Evolutionary conservation across 2,888 invertebrate species (phyloP).

Genomic region (Perizoma affinitatum): DNA sequence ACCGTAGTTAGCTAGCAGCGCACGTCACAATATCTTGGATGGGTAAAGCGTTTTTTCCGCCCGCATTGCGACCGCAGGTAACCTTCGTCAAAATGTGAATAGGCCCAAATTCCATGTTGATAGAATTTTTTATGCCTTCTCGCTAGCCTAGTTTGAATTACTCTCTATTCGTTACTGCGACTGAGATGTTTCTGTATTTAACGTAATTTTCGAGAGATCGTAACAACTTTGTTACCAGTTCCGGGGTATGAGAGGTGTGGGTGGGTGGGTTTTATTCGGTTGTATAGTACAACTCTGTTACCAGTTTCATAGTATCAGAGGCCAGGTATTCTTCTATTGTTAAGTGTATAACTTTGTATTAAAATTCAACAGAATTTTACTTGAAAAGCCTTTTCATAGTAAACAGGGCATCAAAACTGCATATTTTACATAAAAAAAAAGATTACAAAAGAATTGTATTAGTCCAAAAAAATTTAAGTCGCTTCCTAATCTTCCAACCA

Average conservation of each 20-base stretch:
- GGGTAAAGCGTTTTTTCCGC: slow-evolving; percentile 29
- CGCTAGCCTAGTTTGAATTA: slow-evolving; percentile 56
- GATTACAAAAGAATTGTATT: too few relatives aligned
- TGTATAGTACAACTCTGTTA: slow-evolving; percentile 5
- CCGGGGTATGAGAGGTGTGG: background rate
- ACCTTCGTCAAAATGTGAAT: slow-evolving; percentile 58
- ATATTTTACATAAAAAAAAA: too few relatives aligned
- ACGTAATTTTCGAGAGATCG: slow-evolving; percentile 16
- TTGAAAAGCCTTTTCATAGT: too few relatives aligned
- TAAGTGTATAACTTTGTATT: too few relatives aligned
- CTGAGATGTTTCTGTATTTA: slow-evolving; percentile 26
- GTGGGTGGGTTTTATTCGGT: background rate
- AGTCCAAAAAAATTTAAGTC: too few relatives aligned
- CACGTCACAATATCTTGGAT: too few relatives aligned
- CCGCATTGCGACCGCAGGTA: slow-evolving; percentile 39
- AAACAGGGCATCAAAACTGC: too few relatives aligned
- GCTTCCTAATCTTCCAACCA: slow-evolving; percentile 14
- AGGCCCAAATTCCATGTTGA: slow-evolving; percentile 67
- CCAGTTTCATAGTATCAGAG: too few relatives aligned
- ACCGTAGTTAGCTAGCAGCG: too few relatives aligned
- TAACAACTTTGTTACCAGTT: slow-evolving; percentile 21
- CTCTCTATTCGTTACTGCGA: slow-evolving; percentile 43
- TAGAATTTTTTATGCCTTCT: slow-evolving; percentile 72
- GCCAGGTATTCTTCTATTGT: too few relatives aligned
- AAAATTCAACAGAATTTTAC: too few relatives aligned